phyloP scores from a whole-genome alignment of 2,797 vertebrate genomes.

The Heteromormyrus szaboi region DNA sequence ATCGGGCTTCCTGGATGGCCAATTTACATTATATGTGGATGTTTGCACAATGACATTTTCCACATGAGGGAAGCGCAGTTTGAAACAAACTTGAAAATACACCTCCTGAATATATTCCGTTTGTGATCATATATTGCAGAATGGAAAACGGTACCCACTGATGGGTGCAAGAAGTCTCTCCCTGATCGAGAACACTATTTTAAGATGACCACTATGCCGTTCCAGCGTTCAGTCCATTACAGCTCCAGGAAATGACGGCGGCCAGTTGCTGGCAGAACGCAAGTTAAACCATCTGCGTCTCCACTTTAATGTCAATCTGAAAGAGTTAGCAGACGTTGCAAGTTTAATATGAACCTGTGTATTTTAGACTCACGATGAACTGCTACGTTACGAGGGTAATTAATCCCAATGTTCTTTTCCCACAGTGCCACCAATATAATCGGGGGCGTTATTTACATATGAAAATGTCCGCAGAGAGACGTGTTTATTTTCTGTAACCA shows the following conservation, averaged over 20 bases:
- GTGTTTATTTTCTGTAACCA: not conserved
- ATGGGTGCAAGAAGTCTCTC: not conserved
- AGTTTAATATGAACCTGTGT: not conserved
- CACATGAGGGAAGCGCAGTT: not conserved
- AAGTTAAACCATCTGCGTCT: not conserved
- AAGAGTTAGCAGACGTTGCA: not conserved
- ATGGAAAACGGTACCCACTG: not conserved
- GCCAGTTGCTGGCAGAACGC: not conserved
- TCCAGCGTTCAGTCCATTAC: not conserved
- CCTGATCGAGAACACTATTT: not conserved
- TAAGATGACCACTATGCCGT: not conserved
- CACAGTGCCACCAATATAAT: slow-evolving; percentile 1
- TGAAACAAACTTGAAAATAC: not conserved
- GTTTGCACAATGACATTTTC: not conserved
- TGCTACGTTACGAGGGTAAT: not conserved
- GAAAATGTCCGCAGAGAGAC: not conserved
- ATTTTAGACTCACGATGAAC: not conserved
- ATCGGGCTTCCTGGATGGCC: not conserved
- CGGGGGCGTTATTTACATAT: not conserved
- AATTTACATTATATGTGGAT: not conserved
- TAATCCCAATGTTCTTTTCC: not conserved
- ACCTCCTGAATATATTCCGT: not conserved
- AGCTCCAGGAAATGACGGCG: not conserved
- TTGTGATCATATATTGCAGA: not conserved
- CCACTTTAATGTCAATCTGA: not conserved